These are phyloP conservation scores for Semaprochilodus insignis DNA, from an alignment of 2,797 vertebrate genomes.

Conservation along the genomic window DNA sequence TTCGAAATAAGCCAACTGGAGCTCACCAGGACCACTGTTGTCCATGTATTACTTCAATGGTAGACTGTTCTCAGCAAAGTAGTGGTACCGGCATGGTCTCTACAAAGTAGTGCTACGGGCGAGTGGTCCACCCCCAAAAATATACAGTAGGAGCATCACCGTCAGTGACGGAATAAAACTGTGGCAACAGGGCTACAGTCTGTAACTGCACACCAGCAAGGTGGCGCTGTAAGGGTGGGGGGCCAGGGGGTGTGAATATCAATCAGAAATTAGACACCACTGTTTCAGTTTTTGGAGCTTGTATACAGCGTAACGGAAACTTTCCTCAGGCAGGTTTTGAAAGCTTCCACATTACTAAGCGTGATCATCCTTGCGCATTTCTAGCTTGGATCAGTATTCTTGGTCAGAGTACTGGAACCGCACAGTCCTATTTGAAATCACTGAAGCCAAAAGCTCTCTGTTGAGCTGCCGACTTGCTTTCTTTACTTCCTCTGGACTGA, in stretches of 20 bases:
- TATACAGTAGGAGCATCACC: neutral
- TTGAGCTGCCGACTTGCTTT: conserved; percentile 50
- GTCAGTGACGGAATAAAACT: neutral
- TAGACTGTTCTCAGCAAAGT: no score
- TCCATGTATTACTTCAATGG: no score
- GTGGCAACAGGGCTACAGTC: neutral
- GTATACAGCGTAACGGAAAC: no score
- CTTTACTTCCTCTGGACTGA: conserved; percentile 30
- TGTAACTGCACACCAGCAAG: neutral
- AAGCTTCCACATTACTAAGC: neutral
- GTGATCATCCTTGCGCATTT: neutral
- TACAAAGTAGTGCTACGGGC: no score
- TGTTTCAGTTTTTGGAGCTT: neutral
- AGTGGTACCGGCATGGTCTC: no score
- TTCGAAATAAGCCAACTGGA: no score
- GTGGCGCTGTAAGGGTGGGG: neutral
- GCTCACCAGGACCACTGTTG: no score
- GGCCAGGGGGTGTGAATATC: conserved; percentile 3
- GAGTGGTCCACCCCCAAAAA: no score
- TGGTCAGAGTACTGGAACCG: neutral
- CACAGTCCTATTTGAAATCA: conserved; percentile 13
- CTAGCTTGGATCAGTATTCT: neutral
- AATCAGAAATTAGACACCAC: neutral
- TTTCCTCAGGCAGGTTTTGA: neutral
- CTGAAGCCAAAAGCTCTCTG: conserved; percentile 23